A percentile compares a stretch with the other conserved stretches of the same genome.
Evolutionary conservation across 2,888 invertebrate species (phyloP).

Genomic region (Acanthococcus lagerstroemiae): DNA sequence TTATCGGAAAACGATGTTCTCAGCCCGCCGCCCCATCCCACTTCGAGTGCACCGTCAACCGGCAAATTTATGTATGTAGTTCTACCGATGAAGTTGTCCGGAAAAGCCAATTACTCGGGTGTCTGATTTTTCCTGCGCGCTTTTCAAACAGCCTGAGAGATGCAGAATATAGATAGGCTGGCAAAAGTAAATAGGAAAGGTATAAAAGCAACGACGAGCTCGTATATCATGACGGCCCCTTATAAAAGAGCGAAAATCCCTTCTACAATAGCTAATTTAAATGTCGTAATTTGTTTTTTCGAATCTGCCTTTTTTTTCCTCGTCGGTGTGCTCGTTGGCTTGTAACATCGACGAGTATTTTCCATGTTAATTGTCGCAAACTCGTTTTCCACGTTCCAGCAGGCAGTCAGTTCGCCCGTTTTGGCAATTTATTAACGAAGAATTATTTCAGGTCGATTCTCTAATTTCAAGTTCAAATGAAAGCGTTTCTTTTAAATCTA

Average conservation of each 20-base stretch:
- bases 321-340: too few relatives aligned
- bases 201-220: slow-evolving; percentile 19
- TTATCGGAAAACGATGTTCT: slow-evolving; percentile 18
- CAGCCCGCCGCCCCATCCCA: background rate
- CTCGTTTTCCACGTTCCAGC: too few relatives aligned
- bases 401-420: too few relatives aligned
- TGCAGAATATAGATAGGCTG: slow-evolving; percentile 21
- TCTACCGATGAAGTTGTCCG: slow-evolving; percentile 24
- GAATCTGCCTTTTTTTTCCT: background rate
- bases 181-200: slow-evolving; percentile 24
- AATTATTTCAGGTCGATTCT: too few relatives aligned
- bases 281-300: slow-evolving; percentile 22
- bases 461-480: too few relatives aligned
- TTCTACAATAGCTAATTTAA: slow-evolving; percentile 21
- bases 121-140: slow-evolving; percentile 27
- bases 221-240: slow-evolving; percentile 26
- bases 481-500: too few relatives aligned
- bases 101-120: slow-evolving; percentile 28
- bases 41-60: slow-evolving; percentile 7
- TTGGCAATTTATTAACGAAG: too few relatives aligned
- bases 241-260: slow-evolving; percentile 3
- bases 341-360: too few relatives aligned
- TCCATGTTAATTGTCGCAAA: too few relatives aligned
- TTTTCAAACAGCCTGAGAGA: slow-evolving; percentile 9
- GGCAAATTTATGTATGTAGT: slow-evolving; percentile 25